phyloP scores from a whole-genome alignment of 2,797 vertebrate genomes.

The Propithecus deckenii region DNA sequence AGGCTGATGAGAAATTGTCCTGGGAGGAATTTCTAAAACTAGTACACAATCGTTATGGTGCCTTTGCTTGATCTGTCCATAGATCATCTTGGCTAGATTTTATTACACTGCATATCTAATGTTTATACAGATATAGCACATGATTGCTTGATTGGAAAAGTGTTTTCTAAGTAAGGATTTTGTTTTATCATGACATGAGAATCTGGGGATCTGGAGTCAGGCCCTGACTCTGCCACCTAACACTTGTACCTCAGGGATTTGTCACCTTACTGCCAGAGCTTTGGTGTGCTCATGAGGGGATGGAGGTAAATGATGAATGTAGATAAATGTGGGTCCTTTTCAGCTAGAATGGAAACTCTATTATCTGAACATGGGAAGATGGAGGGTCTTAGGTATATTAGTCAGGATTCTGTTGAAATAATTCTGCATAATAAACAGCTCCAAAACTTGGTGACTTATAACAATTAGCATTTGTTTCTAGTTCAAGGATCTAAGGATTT shows the following conservation, averaged over 20 bases:
- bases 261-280: not conserved
- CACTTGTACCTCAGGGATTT: not conserved
- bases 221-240: not conserved
- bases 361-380: not conserved
- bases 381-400: not conserved
- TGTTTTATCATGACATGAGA: not conserved
- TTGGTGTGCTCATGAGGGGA: not conserved
- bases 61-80: constrained; percentile 8
- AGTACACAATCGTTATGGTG: not conserved
- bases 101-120: not conserved
- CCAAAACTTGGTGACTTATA: not conserved
- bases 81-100: constrained; percentile 32
- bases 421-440: constrained; percentile 29
- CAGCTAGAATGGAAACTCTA: constrained; percentile 7
- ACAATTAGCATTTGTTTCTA: constrained; percentile 19
- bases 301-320: not conserved
- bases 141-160: not conserved
- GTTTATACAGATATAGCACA: not conserved
- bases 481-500: not conserved
- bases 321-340: not conserved
- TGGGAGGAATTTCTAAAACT: constrained; percentile 53
- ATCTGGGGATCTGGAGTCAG: not conserved
- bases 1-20: constrained; percentile 55
- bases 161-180: constrained; percentile 1
- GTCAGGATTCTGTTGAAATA: constrained; percentile 26